Percentiles rank a stretch among this genome's conserved stretches.
Conservation (phyloP, 2,113 vertebrate genomes). For the Grallaria varia region DNA sequence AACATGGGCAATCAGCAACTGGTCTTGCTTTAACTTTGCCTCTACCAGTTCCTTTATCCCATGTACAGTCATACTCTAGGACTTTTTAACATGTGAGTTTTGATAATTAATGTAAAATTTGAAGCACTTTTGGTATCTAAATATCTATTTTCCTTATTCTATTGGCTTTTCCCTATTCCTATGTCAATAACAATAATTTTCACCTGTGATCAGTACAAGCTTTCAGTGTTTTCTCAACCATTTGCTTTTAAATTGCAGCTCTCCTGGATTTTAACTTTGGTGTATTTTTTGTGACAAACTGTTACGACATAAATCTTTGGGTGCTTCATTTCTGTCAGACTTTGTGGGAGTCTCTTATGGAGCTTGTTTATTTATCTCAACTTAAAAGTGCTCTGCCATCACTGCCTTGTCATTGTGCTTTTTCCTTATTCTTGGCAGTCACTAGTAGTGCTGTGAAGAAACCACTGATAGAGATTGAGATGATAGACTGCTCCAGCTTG, state of each 20-base stretch:
- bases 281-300: neutral
- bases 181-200: neutral
- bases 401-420: neutral
- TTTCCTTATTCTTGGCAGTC: neutral
- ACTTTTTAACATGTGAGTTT: neutral
- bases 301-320: neutral
- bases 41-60: neutral
- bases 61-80: neutral
- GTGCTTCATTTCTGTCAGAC: neutral
- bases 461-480: neutral
- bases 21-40: neutral
- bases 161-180: neutral
- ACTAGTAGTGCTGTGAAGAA: neutral
- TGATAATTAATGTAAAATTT: neutral
- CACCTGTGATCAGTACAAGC: neutral
- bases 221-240: neutral
- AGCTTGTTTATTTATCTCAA: neutral
- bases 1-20: neutral
- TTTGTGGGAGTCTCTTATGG: neutral
- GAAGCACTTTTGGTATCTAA: neutral
- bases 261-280: neutral
- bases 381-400: neutral
- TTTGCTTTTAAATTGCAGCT: neutral
- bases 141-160: neutral
- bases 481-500: neutral